Evolutionary conservation across 2,888 invertebrate genomes (phyloP).

Genomic region (Pilophorus perplexus): DNA sequence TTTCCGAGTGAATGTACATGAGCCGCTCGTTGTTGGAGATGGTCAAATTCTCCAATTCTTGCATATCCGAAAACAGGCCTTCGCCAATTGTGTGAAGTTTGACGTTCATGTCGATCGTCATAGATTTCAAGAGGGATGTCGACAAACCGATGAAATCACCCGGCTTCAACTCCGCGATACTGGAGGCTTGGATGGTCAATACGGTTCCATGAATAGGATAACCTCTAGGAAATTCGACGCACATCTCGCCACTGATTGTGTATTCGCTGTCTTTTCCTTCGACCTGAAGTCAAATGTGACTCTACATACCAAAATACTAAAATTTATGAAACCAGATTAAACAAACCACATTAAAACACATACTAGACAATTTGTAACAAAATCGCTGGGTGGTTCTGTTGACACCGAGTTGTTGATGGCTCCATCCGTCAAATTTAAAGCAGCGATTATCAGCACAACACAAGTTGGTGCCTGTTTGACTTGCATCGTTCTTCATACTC

Average conservation of each 20-base stretch:
- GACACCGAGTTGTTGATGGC: too few species aligned
- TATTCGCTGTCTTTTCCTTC: not conserved
- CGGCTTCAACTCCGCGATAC: not conserved
- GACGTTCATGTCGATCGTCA: constrained; percentile 37
- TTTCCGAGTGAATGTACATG: constrained; percentile 53
- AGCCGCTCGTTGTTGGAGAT: constrained; percentile 59
- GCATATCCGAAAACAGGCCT: constrained; percentile 57
- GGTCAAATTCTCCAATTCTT: constrained; percentile 56
- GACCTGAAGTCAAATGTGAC: not conserved
- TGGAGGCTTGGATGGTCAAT: constrained; percentile 14
- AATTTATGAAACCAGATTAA: not conserved
- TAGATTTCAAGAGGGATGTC: constrained; percentile 7
- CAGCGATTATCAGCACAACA: too few species aligned
- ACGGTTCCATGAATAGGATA: not conserved
- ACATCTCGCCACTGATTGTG: not conserved
- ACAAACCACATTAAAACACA: not conserved
- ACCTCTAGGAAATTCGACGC: constrained; percentile 17
- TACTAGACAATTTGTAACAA: not conserved
- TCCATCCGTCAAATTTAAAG: too few species aligned
- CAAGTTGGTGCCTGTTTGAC: too few species aligned
- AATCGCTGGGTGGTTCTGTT: not conserved
- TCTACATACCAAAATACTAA: not conserved
- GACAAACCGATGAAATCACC: constrained; percentile 24
- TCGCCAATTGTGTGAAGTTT: constrained; percentile 55
- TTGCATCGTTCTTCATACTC: too few species aligned